phyloP scores from a whole-genome alignment of 2,113 vertebrate genomes.

The Protobothrops flavoviridis region DNA sequence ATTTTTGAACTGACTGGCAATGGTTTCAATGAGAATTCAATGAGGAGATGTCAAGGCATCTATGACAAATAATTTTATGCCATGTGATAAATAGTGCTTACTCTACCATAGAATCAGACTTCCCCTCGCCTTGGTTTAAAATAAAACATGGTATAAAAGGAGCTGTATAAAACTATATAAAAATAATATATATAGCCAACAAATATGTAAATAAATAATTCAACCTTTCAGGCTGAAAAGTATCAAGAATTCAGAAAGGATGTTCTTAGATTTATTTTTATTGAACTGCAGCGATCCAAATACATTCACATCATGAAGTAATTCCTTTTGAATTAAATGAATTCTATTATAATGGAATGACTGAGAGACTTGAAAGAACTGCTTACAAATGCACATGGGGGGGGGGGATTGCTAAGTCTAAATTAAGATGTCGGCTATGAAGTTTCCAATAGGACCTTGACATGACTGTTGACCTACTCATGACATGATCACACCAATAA shows the following conservation, averaged over 20 bases:
- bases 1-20: constrained; percentile 6
- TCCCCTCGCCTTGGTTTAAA: background rate
- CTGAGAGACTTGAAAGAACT: constrained; percentile 74
- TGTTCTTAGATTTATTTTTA: constrained; percentile 42
- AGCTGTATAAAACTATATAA: background rate
- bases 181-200: background rate
- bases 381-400: constrained; percentile 79
- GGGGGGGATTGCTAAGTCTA: constrained; percentile 85
- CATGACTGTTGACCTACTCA: constrained; percentile 98
- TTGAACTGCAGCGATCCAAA: constrained; percentile 58
- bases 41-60: constrained; percentile 5
- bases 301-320: constrained; percentile 76
- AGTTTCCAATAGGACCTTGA: constrained; percentile 99
- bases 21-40: constrained; percentile 10
- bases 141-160: background rate
- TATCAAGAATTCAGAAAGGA: constrained; percentile 28
- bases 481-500: constrained; percentile 91
- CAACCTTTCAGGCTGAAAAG: background rate
- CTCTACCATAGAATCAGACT: background rate
- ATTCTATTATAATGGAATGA: constrained; percentile 78
- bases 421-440: constrained; percentile 99
- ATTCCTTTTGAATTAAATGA: constrained; percentile 73
- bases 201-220: constrained; percentile 32
- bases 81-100: background rate
- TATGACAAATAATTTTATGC: constrained; percentile 8